Conservation (phyloP, 2,113 vertebrate species). For the Lamprotornis superbus region DNA sequence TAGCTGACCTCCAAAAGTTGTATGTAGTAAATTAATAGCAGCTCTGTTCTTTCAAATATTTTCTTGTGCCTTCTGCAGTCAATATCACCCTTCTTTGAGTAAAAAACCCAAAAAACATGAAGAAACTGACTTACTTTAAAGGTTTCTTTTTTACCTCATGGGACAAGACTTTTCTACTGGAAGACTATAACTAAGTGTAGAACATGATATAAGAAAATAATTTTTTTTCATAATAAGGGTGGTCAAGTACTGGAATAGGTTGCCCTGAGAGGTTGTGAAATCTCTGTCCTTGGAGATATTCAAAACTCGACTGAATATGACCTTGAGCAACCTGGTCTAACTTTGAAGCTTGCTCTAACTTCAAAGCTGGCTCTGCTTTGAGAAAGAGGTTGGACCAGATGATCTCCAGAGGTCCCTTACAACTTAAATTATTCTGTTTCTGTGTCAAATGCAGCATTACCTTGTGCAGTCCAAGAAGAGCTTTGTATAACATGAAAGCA, state of each 20-base stretch:
- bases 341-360: conserved; percentile 46
- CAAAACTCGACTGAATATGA: conserved; percentile 33
- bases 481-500: conserved; percentile 55
- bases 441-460: conserved; percentile 59
- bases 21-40: neutral
- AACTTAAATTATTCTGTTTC: conserved; percentile 63
- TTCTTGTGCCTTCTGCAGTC: neutral
- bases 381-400: conserved; percentile 31
- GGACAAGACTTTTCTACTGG: neutral
- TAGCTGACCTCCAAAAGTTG: neutral
- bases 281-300: conserved; percentile 30
- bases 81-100: neutral
- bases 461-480: conserved; percentile 37
- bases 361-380: conserved; percentile 55
- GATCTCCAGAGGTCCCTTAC: conserved; percentile 56
- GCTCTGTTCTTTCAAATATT: neutral
- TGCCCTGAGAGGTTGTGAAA: neutral
- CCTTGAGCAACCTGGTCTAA: conserved; percentile 56
- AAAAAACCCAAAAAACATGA: neutral
- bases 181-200: neutral
- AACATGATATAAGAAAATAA: neutral
- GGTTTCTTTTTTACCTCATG: neutral
- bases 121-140: neutral
- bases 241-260: neutral
- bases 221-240: conserved; percentile 6